phyloP scores from a whole-genome alignment of 2,888 invertebrate genomes.

The Aproaerema taeniolella region DNA sequence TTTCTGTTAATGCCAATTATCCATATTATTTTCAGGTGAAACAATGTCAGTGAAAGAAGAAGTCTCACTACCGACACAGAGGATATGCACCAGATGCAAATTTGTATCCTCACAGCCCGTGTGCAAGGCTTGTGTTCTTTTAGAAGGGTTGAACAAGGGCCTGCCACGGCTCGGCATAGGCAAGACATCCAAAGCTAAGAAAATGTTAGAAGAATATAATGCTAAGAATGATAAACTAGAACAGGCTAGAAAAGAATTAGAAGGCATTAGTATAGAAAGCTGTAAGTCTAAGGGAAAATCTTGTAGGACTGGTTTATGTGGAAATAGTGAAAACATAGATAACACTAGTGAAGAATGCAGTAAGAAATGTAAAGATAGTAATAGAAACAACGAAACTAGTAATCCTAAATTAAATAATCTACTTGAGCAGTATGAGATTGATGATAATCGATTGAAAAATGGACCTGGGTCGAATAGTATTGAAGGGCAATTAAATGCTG shows the following conservation, averaged over 20 bases:
- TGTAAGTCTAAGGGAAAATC: slow-evolving; percentile 25
- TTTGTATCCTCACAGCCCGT: slow-evolving; percentile 95
- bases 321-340: slow-evolving; percentile 19
- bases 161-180: slow-evolving; percentile 94
- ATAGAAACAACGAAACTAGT: slow-evolving; percentile 22
- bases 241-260: slow-evolving; percentile 37
- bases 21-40: slow-evolving; percentile 83
- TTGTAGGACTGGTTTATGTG: slow-evolving; percentile 30
- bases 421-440: slow-evolving; percentile 44
- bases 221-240: slow-evolving; percentile 27
- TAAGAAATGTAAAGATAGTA: slow-evolving; percentile 27
- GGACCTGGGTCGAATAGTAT: too few species aligned
- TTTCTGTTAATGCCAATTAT: background rate
- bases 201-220: slow-evolving; percentile 78
- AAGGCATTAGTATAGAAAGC: slow-evolving; percentile 26
- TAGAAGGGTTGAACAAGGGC: slow-evolving; percentile 97
- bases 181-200: slow-evolving; percentile 88
- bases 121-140: slow-evolving; percentile 96
- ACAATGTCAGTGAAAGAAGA: slow-evolving; percentile 88
- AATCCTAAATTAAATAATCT: slow-evolving; percentile 44
- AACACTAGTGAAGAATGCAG: slow-evolving; percentile 23
- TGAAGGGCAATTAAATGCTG: slow-evolving; percentile 26
- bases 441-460: too few species aligned
- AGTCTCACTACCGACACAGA: slow-evolving; percentile 88
- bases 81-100: slow-evolving; percentile 90